Evolutionary conservation across 2,113 vertebrate species (phyloP).

Genomic region (Patagioenas fasciata): DNA sequence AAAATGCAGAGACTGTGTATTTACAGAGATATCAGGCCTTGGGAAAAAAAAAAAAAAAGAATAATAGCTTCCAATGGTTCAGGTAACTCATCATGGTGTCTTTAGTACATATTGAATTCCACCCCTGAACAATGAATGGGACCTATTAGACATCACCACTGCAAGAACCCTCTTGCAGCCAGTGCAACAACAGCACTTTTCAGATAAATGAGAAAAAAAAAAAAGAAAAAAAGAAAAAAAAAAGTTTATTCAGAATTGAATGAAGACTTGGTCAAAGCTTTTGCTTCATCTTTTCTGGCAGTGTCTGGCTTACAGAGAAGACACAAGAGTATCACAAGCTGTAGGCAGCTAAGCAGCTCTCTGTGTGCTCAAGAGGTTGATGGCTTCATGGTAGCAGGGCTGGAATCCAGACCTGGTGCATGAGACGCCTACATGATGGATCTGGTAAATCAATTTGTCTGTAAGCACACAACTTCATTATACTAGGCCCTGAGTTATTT

Average conservation of each 20-base stretch:
- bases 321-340: fast-evolving
- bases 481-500: background rate
- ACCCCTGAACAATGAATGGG: background rate
- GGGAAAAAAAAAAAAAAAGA: background rate
- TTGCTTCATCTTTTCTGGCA: background rate
- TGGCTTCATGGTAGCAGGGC: background rate
- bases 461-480: background rate
- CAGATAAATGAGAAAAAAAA: background rate
- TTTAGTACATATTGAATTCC: background rate
- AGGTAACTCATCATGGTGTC: background rate
- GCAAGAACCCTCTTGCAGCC: background rate
- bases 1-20: background rate
- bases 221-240: no score
- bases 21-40: background rate
- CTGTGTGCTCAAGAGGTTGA: background rate
- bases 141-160: background rate
- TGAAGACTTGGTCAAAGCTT: background rate
- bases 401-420: background rate
- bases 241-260: background rate
- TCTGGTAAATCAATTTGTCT: background rate
- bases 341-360: background rate
- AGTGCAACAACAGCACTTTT: background rate
- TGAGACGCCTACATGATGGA: background rate
- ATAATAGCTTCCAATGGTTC: background rate
- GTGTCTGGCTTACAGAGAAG: background rate